Conservation (phyloP, 2,888 invertebrate species). For the Ptycholaimellus sp. region DNA sequence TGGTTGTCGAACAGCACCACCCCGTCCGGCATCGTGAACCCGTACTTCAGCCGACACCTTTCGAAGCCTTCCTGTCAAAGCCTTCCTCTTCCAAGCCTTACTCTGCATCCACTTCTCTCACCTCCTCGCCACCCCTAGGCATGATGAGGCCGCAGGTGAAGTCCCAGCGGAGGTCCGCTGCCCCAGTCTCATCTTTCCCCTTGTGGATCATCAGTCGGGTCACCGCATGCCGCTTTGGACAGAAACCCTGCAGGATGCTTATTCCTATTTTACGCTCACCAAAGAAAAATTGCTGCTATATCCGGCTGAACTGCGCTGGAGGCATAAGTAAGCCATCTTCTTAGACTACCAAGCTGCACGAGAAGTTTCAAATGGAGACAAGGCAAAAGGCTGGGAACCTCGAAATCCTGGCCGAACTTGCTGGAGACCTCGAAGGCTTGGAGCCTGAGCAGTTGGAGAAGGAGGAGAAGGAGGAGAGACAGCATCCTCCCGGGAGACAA, state of each 20-base stretch:
- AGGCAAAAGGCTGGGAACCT: background rate
- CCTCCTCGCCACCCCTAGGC: no score
- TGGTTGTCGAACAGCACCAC: constrained; percentile 2
- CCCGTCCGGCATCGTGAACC: background rate
- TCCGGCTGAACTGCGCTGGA: no score
- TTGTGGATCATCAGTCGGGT: background rate
- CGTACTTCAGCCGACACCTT: background rate
- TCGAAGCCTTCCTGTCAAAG: no score
- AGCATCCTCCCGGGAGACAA: background rate
- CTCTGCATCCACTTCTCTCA: background rate
- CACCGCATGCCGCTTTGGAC: background rate
- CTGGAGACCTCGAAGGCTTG: background rate
- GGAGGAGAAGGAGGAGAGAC: background rate
- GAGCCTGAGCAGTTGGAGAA: background rate
- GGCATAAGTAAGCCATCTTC: no score
- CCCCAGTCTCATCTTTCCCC: background rate
- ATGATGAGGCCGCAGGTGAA: no score
- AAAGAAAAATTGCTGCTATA: no score
- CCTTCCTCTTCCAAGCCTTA: no score
- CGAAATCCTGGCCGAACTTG: background rate
- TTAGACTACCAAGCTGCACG: background rate
- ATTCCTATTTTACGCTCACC: no score
- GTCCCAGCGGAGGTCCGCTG: no score
- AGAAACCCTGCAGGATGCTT: no score
- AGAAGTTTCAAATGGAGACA: background rate